Percentiles rank a stretch among this genome's conserved stretches.
Conservation (phyloP, 2,797 vertebrate species). For the Acanthurus tractus region DNA sequence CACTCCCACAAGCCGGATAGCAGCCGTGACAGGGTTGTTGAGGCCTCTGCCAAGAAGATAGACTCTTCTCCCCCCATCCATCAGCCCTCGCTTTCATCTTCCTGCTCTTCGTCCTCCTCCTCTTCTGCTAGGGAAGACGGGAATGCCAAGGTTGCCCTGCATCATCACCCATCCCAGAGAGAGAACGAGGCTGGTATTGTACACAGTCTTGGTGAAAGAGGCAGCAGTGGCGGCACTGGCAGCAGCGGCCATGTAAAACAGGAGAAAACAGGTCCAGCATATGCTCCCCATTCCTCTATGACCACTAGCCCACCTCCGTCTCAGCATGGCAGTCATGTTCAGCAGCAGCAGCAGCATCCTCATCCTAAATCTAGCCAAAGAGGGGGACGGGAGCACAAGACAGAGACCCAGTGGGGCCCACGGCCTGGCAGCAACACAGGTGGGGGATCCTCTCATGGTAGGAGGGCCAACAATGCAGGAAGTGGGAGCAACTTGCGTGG, state of each 20-base stretch:
- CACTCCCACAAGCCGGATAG: slow-evolving; percentile 84
- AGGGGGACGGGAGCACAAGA: slow-evolving; percentile 90
- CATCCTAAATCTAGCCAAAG: slow-evolving; percentile 85
- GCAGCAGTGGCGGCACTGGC: slow-evolving; percentile 42
- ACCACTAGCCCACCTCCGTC: slow-evolving; percentile 66
- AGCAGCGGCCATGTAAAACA: slow-evolving; percentile 73
- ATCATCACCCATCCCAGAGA: slow-evolving; percentile 76
- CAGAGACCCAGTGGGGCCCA: slow-evolving; percentile 95
- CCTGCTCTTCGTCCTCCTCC: slow-evolving; percentile 87
- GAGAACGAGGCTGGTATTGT: slow-evolving; percentile 68
- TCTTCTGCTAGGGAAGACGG: slow-evolving; percentile 85
- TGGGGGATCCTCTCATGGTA: slow-evolving; percentile 78
- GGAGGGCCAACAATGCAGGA: slow-evolving; percentile 81
- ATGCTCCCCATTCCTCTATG: slow-evolving; percentile 72
- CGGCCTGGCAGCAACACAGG: slow-evolving; percentile 87
- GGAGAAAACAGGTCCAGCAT: slow-evolving; percentile 77
- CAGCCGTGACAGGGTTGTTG: slow-evolving; percentile 75
- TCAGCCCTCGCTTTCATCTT: slow-evolving; percentile 84
- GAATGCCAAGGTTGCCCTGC: slow-evolving; percentile 75
- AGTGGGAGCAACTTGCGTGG: slow-evolving; percentile 80
- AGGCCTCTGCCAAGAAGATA: slow-evolving; percentile 79
- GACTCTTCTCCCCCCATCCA: slow-evolving; percentile 81
- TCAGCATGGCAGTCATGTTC: slow-evolving; percentile 72
- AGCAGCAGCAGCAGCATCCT: slow-evolving; percentile 72
- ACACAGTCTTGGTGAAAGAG: slow-evolving; percentile 68